A percentile compares a stretch with the other conserved stretches of the same genome.
Evolutionary conservation across 2,888 invertebrate species (phyloP).

Genomic region (Argyra leucocephala): DNA sequence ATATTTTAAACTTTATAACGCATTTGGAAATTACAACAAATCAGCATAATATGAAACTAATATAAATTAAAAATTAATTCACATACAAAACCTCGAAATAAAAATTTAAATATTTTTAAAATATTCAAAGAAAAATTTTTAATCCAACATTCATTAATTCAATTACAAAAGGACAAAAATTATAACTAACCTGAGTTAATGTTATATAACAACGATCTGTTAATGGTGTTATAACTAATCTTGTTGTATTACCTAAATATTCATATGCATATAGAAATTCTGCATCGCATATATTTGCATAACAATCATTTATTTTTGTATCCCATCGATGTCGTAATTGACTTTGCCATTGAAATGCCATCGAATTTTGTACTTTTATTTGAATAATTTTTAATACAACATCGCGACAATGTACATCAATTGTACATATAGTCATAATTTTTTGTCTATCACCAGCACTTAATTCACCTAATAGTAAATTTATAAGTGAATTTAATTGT

Average conservation of each 20-base stretch:
- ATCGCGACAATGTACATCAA: conserved; percentile 90
- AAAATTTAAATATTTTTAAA: too few relatives aligned
- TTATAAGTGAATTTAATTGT: conserved; percentile 75
- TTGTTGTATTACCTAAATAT: conserved; percentile 87
- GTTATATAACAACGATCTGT: conserved; percentile 96
- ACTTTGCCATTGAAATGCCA: conserved; percentile 85
- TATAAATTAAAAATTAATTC: too few relatives aligned
- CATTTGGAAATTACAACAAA: too few relatives aligned
- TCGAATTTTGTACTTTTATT: conserved; percentile 67
- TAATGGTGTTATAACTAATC: conserved; percentile 88
- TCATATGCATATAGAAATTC: conserved; percentile 87
- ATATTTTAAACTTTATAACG: too few relatives aligned
- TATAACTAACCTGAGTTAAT: conserved; percentile 60
- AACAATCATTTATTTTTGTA: conserved; percentile 59
- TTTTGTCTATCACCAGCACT: conserved; percentile 80
- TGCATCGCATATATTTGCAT: conserved; percentile 91
- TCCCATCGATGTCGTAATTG: conserved; percentile 84
- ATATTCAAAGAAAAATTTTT: too few relatives aligned
- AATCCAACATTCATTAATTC: too few relatives aligned
- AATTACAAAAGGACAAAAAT: too few relatives aligned
- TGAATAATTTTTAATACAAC: conserved; percentile 81
- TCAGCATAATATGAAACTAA: too few relatives aligned
- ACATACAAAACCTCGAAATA: too few relatives aligned
- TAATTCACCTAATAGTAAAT: conserved; percentile 71
- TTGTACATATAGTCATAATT: conserved; percentile 95